phyloP scores from a whole-genome alignment of 2,797 vertebrate species.

The Sebastes kiyomatsui region DNA sequence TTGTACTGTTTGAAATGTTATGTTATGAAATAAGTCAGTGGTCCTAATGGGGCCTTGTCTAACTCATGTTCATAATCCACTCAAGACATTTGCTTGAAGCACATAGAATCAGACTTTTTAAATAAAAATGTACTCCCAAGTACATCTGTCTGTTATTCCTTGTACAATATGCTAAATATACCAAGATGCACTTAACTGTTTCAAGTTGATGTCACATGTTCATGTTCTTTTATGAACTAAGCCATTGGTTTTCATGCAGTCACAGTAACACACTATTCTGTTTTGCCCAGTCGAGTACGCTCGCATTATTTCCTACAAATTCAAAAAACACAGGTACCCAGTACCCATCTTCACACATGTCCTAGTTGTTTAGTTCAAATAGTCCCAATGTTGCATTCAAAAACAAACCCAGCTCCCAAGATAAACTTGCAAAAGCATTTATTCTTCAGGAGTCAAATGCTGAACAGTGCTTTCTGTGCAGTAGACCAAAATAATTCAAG shows the following conservation, averaged over 20 bases:
- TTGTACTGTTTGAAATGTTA: constrained; percentile 73
- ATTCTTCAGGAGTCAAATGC: constrained; percentile 42
- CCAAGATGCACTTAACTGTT: neutral
- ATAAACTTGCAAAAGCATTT: constrained; percentile 69
- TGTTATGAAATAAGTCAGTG: constrained; percentile 37
- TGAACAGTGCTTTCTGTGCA: constrained; percentile 47
- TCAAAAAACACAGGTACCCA: neutral
- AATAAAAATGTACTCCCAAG: constrained; percentile 62
- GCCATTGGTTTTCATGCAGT: neutral
- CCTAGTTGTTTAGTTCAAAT: neutral
- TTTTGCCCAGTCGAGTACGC: neutral
- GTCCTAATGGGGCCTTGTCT: constrained; percentile 45
- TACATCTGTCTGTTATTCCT: neutral
- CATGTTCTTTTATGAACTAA: neutral
- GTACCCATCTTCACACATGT: neutral
- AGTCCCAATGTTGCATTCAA: neutral
- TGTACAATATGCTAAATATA: neutral
- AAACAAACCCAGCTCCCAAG: neutral
- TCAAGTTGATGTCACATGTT: neutral
- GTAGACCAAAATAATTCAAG: constrained; percentile 27
- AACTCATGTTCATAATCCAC: constrained; percentile 58
- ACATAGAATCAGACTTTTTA: constrained; percentile 58
- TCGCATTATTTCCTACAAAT: neutral
- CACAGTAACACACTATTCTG: neutral
- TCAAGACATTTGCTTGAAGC: constrained; percentile 53